Percentiles rank a stretch among this genome's conserved stretches.
These are phyloP conservation scores for Phoenicopterus ruber DNA, from an alignment of 2,113 vertebrate species.

Conservation along the genomic window DNA sequence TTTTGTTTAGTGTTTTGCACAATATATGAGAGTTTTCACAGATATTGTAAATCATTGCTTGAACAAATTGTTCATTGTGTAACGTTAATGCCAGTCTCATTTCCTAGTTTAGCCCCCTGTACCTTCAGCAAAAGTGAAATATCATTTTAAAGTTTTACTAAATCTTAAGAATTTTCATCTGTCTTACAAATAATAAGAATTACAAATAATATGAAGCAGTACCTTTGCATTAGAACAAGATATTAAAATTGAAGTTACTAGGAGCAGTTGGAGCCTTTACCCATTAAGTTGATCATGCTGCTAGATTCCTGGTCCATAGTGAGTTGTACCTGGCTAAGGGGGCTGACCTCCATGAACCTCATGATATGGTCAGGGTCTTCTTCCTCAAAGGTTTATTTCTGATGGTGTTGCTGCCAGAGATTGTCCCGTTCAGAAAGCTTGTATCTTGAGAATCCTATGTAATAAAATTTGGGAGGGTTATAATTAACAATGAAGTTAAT, in stretches of 20 bases:
- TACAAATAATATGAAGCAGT: not conserved
- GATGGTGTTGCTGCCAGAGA: not conserved
- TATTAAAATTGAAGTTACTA: not conserved
- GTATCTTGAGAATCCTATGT: not conserved
- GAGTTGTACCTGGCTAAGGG: not conserved
- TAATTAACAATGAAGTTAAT: not conserved
- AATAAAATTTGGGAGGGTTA: not conserved
- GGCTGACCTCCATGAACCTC: not conserved
- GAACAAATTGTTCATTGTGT: not conserved
- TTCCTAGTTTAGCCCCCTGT: not conserved
- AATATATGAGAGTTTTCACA: not conserved
- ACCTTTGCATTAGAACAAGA: not conserved
- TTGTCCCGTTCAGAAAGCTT: not conserved
- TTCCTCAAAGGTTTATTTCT: not conserved
- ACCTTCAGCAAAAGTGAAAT: not conserved
- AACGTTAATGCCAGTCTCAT: not conserved
- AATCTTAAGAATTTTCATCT: not conserved
- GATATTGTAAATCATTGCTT: not conserved
- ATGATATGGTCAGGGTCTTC: not conserved
- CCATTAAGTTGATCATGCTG: accelerated
- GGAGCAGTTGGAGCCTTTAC: not conserved
- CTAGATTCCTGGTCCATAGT: not conserved
- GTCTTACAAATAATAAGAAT: not conserved
- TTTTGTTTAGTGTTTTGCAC: not conserved
- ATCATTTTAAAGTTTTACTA: not conserved